A percentile compares a stretch with the other conserved stretches of the same genome.
These are phyloP conservation scores for Neotoma lepida DNA, from an alignment of 2,113 vertebrate species.

Conservation along the genomic window DNA sequence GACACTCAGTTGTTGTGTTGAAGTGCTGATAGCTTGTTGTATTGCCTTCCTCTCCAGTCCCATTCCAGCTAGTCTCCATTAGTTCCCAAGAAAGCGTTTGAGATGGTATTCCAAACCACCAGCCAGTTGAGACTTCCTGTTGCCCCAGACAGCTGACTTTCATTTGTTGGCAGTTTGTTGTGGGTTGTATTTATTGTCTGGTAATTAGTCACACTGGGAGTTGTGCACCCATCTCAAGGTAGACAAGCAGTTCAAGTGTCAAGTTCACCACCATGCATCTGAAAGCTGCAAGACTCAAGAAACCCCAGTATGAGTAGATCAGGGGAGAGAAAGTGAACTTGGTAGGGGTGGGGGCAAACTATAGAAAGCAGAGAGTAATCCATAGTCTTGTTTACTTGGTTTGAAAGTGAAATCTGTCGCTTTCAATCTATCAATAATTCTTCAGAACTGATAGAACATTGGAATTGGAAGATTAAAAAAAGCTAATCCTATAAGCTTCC, in stretches of 20 bases:
- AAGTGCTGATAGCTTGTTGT: neutral
- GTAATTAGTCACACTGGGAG: conserved; percentile 63
- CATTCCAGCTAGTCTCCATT: neutral
- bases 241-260: neutral
- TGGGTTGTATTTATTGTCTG: conserved; percentile 24
- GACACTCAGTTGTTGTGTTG: neutral
- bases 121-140: conserved; percentile 44
- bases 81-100: conserved; percentile 51
- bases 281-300: conserved; percentile 35
- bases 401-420: conserved; percentile 3
- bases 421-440: neutral
- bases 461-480: neutral
- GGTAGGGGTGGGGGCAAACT: neutral
- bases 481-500: neutral
- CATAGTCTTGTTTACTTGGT: neutral
- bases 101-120: conserved; percentile 19
- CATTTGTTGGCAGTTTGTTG: conserved; percentile 41
- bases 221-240: neutral
- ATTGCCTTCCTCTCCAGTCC: conserved; percentile 10
- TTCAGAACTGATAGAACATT: neutral
- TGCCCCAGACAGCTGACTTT: conserved; percentile 60
- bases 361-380: neutral
- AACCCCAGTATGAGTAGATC: neutral
- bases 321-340: neutral
- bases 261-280: neutral